Evolutionary conservation across 2,888 invertebrate genomes (phyloP).

Genomic region (Cheilosia scutellata): DNA sequence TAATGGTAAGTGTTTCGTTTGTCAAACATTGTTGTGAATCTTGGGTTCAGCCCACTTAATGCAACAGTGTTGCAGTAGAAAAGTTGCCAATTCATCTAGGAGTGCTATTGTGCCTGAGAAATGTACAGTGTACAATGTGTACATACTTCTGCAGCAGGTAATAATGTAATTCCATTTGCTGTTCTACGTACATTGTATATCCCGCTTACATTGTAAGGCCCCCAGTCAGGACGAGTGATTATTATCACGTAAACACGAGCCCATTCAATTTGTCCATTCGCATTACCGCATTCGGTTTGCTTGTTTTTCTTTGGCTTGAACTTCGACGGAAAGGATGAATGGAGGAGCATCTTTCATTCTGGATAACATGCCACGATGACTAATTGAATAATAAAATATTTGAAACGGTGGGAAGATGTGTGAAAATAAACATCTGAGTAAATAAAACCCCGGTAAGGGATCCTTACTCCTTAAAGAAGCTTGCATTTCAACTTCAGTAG

Average conservation of each 20-base stretch:
- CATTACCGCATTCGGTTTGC: neutral
- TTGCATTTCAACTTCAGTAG: too few relatives aligned
- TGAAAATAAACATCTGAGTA: slow-evolving; percentile 12
- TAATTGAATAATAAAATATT: slow-evolving; percentile 49
- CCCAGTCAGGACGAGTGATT: slow-evolving; percentile 39
- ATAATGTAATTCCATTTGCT: slow-evolving; percentile 21
- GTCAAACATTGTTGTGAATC: slow-evolving; percentile 34
- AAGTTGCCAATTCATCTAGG: neutral
- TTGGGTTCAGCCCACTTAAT: neutral
- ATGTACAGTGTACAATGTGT: neutral
- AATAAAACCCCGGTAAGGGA: slow-evolving; percentile 4
- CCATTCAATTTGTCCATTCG: slow-evolving; percentile 42
- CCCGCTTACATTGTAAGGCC: slow-evolving; percentile 21
- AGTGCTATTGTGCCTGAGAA: slow-evolving; percentile 7
- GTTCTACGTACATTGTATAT: neutral
- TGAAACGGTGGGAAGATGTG: slow-evolving; percentile 18
- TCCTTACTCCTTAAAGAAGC: slow-evolving; percentile 10
- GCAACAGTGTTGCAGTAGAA: slow-evolving; percentile 22
- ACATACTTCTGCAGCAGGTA: neutral
- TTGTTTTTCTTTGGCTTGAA: neutral
- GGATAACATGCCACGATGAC: slow-evolving; percentile 28
- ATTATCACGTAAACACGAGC: slow-evolving; percentile 59
- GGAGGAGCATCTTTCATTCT: neutral
- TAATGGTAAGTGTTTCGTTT: slow-evolving; percentile 35
- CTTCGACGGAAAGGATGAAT: slow-evolving; percentile 9